These are phyloP conservation scores for Brachyalestes nurse DNA, from an alignment of 2,797 vertebrate species.

Conservation along the genomic window DNA sequence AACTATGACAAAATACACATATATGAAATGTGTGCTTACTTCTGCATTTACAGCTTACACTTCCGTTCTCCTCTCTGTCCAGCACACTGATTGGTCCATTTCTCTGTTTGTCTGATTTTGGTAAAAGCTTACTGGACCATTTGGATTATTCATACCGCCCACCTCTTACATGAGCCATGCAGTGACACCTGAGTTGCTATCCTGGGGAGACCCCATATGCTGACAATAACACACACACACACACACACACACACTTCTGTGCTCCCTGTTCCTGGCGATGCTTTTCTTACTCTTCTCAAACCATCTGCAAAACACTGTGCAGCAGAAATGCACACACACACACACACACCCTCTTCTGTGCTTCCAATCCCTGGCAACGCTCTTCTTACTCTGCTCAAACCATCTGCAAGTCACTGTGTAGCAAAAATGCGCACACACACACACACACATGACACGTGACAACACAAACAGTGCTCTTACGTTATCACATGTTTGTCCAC, in stretches of 20 bases:
- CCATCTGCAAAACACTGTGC: no score
- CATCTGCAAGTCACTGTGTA: conserved; percentile 32
- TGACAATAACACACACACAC: conserved; percentile 25
- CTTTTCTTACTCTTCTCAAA: no score
- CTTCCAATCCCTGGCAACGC: not conserved
- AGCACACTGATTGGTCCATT: not conserved
- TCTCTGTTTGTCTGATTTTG: conserved; percentile 2
- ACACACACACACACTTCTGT: conserved; percentile 15
- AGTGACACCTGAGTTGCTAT: conserved; percentile 53
- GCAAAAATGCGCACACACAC: not conserved
- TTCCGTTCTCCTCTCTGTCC: not conserved
- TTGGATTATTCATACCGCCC: not conserved
- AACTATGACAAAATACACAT: no score
- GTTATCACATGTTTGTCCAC: conserved; percentile 25
- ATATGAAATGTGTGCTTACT: not conserved
- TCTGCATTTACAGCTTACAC: not conserved
- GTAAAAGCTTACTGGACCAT: conserved; percentile 8
- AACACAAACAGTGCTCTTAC: conserved; percentile 7
- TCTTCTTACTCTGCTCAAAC: conserved; percentile 15
- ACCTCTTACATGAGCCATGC: conserved; percentile 14
- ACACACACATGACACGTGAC: conserved; percentile 4
- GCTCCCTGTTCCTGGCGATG: no score
- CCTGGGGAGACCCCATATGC: conserved; percentile 42
- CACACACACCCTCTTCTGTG: no score
- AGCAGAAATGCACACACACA: conserved; percentile 4